Conservation (phyloP, 2,888 invertebrate genomes). For the Drosophila sordidapex region DNA sequence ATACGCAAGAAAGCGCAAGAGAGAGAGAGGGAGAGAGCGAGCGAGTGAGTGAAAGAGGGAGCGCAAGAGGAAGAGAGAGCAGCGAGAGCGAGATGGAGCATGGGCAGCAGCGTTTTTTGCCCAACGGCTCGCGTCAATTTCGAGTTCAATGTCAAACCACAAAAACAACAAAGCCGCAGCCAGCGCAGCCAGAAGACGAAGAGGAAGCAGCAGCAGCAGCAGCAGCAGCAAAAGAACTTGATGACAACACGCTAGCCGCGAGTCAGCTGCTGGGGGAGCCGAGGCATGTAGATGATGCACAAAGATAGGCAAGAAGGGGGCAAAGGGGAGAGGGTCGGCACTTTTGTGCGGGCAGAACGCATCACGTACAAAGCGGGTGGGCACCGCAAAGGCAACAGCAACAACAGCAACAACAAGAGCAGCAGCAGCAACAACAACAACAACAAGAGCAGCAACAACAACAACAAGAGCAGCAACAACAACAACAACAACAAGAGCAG, state of each 20-base stretch:
- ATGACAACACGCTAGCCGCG: conserved; percentile 22
- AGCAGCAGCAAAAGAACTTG: conserved; percentile 16
- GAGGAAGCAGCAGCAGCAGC: background rate
- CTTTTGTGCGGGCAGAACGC: conserved; percentile 33
- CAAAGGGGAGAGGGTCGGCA: conserved; percentile 15
- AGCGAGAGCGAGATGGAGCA: conserved; percentile 6
- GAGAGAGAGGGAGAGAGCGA: conserved; percentile 5
- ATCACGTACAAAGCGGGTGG: conserved; percentile 19
- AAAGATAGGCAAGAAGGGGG: background rate
- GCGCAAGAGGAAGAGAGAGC: conserved; percentile 11
- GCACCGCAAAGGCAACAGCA: conserved; percentile 19
- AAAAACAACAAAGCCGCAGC: conserved; percentile 47
- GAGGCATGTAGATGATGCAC: background rate
- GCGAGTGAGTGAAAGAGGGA: background rate
- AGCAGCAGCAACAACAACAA: conserved; percentile 12
- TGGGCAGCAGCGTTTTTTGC: conserved; percentile 55
- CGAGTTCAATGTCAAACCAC: conserved; percentile 81
- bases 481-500: conserved; percentile 10
- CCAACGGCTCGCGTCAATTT: conserved; percentile 74
- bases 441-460: conserved; percentile 8
- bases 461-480: conserved; percentile 11
- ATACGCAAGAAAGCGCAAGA: conserved; percentile 7
- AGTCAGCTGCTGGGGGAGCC: conserved; percentile 3
- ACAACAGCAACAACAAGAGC: conserved; percentile 15
- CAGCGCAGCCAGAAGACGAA: background rate